phyloP scores from a whole-genome alignment of 2,113 vertebrate species.

The Acanthisitta chloris region DNA sequence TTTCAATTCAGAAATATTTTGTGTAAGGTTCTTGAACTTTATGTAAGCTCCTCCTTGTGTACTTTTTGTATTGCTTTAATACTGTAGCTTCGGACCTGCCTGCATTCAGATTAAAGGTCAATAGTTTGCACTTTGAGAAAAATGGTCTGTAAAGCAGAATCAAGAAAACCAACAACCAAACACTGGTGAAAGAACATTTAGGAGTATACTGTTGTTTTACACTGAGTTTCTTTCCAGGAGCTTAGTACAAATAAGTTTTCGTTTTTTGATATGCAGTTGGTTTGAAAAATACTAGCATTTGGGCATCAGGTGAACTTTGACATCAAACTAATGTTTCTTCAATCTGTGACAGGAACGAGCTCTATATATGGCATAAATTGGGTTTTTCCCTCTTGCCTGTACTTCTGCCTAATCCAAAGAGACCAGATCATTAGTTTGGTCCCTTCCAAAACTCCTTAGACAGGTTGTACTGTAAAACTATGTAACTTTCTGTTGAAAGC shows the following conservation, averaged over 20 bases:
- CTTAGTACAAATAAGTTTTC: conserved; percentile 14
- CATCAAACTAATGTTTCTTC: conserved; percentile 45
- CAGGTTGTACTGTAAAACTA: conserved; percentile 74
- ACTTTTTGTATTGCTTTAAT: conserved; percentile 49
- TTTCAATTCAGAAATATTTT: conserved; percentile 28
- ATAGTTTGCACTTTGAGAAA: conserved; percentile 42
- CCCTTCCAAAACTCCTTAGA: conserved; percentile 68
- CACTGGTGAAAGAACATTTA: background rate
- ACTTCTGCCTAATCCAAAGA: conserved; percentile 71
- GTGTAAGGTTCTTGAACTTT: conserved; percentile 18
- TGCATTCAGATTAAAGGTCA: conserved; percentile 9
- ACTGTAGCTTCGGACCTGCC: conserved; percentile 46
- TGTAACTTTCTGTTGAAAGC: conserved; percentile 78
- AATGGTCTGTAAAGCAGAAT: conserved; percentile 11
- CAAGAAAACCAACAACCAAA: background rate
- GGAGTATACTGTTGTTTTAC: background rate
- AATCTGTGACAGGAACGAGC: conserved; percentile 34
- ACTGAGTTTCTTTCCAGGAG: conserved; percentile 6
- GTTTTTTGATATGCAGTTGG: conserved; percentile 5
- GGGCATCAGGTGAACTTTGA: conserved; percentile 50
- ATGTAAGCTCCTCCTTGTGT: conserved; percentile 20
- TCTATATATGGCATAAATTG: conserved; percentile 44
- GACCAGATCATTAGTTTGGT: conserved; percentile 61
- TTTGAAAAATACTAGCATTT: conserved; percentile 43
- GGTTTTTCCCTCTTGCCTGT: conserved; percentile 53